Conservation (phyloP, 2,113 vertebrate species). For the Lynx canadensis region DNA sequence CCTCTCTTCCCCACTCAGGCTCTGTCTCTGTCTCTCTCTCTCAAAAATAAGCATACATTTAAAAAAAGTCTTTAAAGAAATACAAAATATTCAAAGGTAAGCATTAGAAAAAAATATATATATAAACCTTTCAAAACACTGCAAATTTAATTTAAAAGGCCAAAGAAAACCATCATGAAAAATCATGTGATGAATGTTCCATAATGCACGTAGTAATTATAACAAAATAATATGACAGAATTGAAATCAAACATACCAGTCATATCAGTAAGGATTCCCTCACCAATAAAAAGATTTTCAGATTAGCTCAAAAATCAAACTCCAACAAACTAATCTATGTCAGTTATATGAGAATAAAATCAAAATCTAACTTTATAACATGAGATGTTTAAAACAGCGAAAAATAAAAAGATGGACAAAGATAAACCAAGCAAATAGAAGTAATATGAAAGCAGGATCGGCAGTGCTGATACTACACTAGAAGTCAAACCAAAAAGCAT, state of each 20-base stretch:
- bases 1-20: no score
- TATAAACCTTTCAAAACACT: not conserved
- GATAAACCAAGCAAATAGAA: not conserved
- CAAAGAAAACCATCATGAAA: not conserved
- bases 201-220: not conserved
- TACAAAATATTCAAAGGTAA: not conserved
- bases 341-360: not conserved
- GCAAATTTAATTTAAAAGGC: not conserved
- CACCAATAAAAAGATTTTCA: not conserved
- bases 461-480: not conserved
- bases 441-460: not conserved
- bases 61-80: not conserved
- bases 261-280: not conserved
- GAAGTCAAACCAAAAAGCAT: not conserved
- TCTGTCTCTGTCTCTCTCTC: no score
- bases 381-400: not conserved
- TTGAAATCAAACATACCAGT: not conserved
- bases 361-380: not conserved
- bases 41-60: no score
- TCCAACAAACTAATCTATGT: not conserved
- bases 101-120: not conserved
- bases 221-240: not conserved
- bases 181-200: not conserved
- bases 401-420: not conserved
- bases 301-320: not conserved